These are phyloP conservation scores for Streptopelia turtur DNA, from an alignment of 2,797 vertebrate genomes.

Conservation along the genomic window DNA sequence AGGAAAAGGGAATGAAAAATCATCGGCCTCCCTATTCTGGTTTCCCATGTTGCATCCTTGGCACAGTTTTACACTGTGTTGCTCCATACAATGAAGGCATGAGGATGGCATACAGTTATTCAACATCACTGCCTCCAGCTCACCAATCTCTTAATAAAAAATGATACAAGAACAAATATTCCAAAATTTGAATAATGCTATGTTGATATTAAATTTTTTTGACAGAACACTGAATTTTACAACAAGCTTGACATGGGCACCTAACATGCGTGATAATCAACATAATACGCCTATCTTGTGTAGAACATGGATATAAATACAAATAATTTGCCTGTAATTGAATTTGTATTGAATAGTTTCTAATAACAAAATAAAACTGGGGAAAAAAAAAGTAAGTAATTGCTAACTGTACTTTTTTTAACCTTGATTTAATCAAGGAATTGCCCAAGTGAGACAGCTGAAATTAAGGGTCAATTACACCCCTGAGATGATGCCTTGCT, in stretches of 20 bases:
- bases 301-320: not conserved
- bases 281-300: not conserved
- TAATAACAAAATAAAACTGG: not conserved
- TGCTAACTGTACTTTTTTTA: not conserved
- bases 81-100: not conserved
- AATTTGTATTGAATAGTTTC: not conserved
- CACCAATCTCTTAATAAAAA: not conserved
- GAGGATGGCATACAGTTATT: not conserved
- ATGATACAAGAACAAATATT: not conserved
- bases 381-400: not conserved
- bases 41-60: not conserved
- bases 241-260: not conserved
- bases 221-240: not conserved
- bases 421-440: not conserved
- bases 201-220: not conserved
- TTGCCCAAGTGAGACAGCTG: not conserved
- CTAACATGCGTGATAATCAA: not conserved
- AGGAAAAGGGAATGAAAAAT: not conserved
- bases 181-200: not conserved
- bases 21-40: not conserved
- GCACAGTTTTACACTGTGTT: not conserved
- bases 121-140: not conserved
- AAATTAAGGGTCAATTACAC: slow-evolving; percentile 34
- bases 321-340: not conserved
- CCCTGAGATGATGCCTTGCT: not conserved